Evolutionary conservation across 2,113 vertebrate species (phyloP), one percentile per base, ranked within the genome.

Genomic region (Caloenas nicobarica): DNA sequence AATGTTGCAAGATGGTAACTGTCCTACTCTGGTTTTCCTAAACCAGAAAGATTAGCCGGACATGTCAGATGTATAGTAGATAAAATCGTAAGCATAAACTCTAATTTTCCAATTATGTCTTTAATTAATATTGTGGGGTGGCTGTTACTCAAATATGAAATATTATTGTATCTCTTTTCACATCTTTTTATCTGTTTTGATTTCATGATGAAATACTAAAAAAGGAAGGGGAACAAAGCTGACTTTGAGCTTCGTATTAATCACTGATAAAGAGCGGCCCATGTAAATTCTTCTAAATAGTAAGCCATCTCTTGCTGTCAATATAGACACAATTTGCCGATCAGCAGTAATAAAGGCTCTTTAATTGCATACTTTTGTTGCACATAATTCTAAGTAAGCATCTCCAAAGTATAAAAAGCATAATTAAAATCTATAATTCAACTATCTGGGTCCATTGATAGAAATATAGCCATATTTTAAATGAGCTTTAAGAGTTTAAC

Each of bases 371-470:
- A 36, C 19, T 93, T 91, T 68, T 89, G 73, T 83, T 74, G 66
- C 29, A 50, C 34, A 25, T 87, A 89, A 80, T 96, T 93, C 81
- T 87, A 94, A 91, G 70, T 70, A 95, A 92, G 94, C 64, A 88
- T 91, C 46, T 80, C 70, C n/a, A 66, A 93, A 94, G 48, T 64
- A 77, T 60, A 93, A 91, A 91, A 96, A 90, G 19, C 76, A 57
- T 78, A 89, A 96, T 95, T 96, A 96, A 93, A 92, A 94, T 87
- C 65, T 92, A 57, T 94, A 94, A 92, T 95, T 91, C 83, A 73
- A 2, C 50, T 91, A 11, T 94, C 81, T 92, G 74, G 7, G 44
- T 22, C n/a, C 70, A 96, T 70, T 95, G 88, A 73, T 91, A 77
- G 83, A 96, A 91, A 84, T 92, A 81, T 11, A 81, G 38, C 40